These are phyloP conservation scores for Hippasteria phrygiana DNA, from an alignment of 53 echinoderm and acorn worm species.

Conservation along the genomic window DNA sequence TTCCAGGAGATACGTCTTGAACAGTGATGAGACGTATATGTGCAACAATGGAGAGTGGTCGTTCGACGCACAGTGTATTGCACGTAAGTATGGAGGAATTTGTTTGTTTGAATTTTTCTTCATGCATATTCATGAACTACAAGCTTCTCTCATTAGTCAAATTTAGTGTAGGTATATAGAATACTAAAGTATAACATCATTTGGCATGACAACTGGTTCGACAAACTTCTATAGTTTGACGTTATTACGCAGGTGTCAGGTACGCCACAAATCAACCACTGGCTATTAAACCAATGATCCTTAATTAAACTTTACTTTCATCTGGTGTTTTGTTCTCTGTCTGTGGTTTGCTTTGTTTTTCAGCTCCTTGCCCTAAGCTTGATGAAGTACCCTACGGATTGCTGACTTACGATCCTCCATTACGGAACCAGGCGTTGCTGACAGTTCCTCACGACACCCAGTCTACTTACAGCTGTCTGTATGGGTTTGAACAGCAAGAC, in stretches of 20 bases:
- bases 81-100: slow-evolving; percentile 26
- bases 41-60: slow-evolving; percentile 40
- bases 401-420: background rate
- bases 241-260: too few species aligned
- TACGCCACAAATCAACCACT: too few species aligned
- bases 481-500: slow-evolving; percentile 6
- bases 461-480: background rate
- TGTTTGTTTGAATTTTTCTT: background rate
- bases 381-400: background rate
- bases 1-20: background rate
- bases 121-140: background rate
- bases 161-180: background rate
- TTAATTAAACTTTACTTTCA: too few species aligned
- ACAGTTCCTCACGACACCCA: background rate
- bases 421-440: background rate
- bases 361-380: slow-evolving; percentile 21
- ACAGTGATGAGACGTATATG: slow-evolving; percentile 7
- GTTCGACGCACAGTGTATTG: slow-evolving; percentile 21
- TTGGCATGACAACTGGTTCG: too few species aligned
- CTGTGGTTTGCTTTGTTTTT: background rate
- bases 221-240: too few species aligned
- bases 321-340: background rate
- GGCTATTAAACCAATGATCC: too few species aligned
- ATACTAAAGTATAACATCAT: too few species aligned
- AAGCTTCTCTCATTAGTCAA: background rate